A percentile compares a stretch with the other conserved stretches of the same genome.
These are phyloP conservation scores for Cerceris ruficornis DNA, from an alignment of 2,888 invertebrate genomes.

Conservation along the genomic window DNA sequence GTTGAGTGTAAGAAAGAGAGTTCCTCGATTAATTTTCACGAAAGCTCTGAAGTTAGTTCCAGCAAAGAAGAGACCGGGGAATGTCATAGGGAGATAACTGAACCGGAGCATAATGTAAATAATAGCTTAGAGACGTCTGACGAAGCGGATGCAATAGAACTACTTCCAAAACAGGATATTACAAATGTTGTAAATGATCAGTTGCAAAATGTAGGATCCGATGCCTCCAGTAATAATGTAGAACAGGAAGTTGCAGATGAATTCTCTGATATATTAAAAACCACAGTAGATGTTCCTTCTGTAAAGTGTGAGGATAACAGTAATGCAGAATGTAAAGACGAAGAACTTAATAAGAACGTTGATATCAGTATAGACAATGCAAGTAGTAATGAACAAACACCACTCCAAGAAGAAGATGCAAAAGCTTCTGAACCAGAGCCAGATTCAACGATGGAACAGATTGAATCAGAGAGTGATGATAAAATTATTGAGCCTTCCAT, in stretches of 20 bases:
- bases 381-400: neutral
- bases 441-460: neutral
- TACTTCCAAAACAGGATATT: slow-evolving; percentile 13
- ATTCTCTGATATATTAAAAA: neutral
- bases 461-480: neutral
- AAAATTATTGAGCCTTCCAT: neutral
- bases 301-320: slow-evolving; percentile 2
- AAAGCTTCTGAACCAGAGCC: slow-evolving; percentile 1
- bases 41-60: slow-evolving; percentile 6
- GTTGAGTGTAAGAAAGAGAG: slow-evolving; percentile 16
- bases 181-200: neutral
- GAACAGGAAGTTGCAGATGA: neutral
- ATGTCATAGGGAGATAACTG: neutral
- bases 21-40: slow-evolving; percentile 2
- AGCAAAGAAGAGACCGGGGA: slow-evolving; percentile 7
- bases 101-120: neutral
- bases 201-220: neutral
- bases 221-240: neutral
- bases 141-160: neutral
- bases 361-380: neutral
- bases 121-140: neutral
- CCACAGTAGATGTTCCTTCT: slow-evolving; percentile 11
- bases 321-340: neutral
- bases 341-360: neutral
- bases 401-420: neutral